These are phyloP conservation scores for Drosophila sp. DNA, from an alignment of 1,140 invertebrate genomes.

Conservation along the genomic window DNA sequence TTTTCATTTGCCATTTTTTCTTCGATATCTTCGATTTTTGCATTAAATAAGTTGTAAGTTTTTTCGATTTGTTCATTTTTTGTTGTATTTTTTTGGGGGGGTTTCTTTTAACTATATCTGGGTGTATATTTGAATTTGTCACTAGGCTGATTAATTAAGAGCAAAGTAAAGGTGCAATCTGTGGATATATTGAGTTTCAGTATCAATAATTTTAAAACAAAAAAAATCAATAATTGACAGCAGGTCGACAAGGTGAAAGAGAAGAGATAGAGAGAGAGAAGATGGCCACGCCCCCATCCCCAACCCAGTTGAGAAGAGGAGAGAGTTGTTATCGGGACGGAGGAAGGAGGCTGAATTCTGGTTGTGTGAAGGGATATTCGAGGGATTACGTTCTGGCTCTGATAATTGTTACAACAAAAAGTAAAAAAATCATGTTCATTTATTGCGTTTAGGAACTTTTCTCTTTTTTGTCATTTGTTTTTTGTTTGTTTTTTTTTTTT, in stretches of 20 bases:
- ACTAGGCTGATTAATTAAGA: conserved; percentile 44
- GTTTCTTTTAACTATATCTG: conserved; percentile 6
- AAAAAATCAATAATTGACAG: conserved; percentile 65
- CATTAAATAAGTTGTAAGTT: conserved; percentile 29
- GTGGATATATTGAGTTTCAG: neutral
- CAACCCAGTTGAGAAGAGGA: neutral
- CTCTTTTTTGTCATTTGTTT: neutral
- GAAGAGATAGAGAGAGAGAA: neutral
- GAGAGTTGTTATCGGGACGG: neutral
- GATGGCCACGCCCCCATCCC: neutral
- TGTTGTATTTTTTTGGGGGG: neutral
- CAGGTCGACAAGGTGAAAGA: conserved; percentile 53
- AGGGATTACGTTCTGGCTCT: conserved; percentile 32
- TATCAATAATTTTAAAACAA: neutral
- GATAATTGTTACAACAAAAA: conserved; percentile 38
- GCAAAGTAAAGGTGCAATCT: conserved; percentile 41
- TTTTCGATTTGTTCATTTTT: conserved; percentile 15
- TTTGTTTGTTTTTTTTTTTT: neutral
- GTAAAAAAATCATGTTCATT: conserved; percentile 62
- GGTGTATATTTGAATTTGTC: conserved; percentile 26
- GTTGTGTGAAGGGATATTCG: neutral
- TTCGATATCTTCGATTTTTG: conserved; percentile 10
- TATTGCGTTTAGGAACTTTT: conserved; percentile 81
- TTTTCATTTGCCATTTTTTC: conserved; percentile 5
- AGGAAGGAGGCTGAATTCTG: too few species aligned